Conservation (phyloP, 2,888 invertebrate genomes). For the Hylaea fasciaria region DNA sequence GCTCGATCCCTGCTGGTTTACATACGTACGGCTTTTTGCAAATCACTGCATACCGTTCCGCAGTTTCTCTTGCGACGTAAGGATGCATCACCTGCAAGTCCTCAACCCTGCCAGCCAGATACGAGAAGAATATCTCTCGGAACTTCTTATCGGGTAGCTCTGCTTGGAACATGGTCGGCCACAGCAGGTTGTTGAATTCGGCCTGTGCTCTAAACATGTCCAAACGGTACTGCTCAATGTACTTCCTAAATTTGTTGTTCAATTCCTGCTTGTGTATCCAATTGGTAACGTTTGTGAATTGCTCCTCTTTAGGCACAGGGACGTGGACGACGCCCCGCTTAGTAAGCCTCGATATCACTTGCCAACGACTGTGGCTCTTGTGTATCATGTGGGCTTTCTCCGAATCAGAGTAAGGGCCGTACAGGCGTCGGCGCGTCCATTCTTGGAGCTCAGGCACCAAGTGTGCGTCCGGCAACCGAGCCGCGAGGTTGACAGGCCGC, state of each 20-base stretch:
- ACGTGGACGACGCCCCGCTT: conserved; percentile 60
- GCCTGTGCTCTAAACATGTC: conserved; percentile 64
- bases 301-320: conserved; percentile 51
- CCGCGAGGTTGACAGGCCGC: conserved; percentile 65
- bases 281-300: conserved; percentile 54
- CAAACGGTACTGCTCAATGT: conserved; percentile 56
- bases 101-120: conserved; percentile 58
- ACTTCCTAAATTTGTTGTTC: conserved; percentile 61
- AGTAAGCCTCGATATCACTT: conserved; percentile 54
- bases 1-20: conserved; percentile 56
- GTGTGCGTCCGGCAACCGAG: conserved; percentile 71
- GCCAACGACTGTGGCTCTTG: conserved; percentile 63
- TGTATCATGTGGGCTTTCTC: conserved; percentile 53
- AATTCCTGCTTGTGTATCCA: conserved; percentile 67
- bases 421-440: conserved; percentile 74
- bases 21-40: conserved; percentile 61
- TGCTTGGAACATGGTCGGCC: conserved; percentile 74
- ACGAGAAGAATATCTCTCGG: conserved; percentile 75
- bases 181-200: conserved; percentile 64
- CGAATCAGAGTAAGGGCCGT: conserved; percentile 55
- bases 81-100: conserved; percentile 69
- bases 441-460: conserved; percentile 70
- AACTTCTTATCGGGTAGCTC: conserved; percentile 74
- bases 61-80: conserved; percentile 56
- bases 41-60: conserved; percentile 52